A percentile compares a stretch with the other conserved stretches of the same genome.
These are phyloP conservation scores for Drosophila vallismaia DNA, from an alignment of 2,888 invertebrate species.

Conservation along the genomic window DNA sequence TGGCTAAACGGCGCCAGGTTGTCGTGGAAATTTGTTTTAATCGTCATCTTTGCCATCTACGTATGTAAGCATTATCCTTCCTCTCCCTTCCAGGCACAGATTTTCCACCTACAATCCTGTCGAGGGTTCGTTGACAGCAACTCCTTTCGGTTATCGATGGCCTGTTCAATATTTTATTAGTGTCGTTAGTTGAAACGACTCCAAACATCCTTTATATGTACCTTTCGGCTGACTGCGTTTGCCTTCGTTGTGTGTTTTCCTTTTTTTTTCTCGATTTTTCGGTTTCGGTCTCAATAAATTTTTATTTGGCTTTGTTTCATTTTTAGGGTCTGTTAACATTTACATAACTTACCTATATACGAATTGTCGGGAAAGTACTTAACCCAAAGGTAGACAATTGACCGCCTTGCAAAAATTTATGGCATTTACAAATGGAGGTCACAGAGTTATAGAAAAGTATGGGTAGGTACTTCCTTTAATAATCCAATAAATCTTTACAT, in stretches of 20 bases:
- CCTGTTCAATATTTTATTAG: conserved; percentile 79
- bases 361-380: conserved; percentile 16
- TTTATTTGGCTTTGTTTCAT: conserved; percentile 56
- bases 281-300: conserved; percentile 66
- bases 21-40: conserved; percentile 81
- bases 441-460: background rate
- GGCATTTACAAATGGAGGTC: background rate
- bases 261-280: background rate
- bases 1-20: conserved; percentile 80
- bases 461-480: background rate
- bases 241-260: conserved; percentile 2
- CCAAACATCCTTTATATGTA: conserved; percentile 45
- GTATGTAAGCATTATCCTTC: conserved; percentile 62
- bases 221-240: conserved; percentile 50
- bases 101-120: background rate
- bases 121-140: conserved; percentile 72
- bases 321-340: conserved; percentile 33
- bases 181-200: conserved; percentile 66
- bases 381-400: conserved; percentile 45
- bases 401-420: conserved; percentile 31
- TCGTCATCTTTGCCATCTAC: conserved; percentile 80
- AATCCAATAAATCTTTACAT: background rate
- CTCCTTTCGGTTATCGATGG: conserved; percentile 74
- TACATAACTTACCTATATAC: conserved; percentile 35
- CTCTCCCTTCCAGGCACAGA: background rate